Evolutionary conservation across 1,140 invertebrate species (phyloP).

Genomic region (Papilio xuthus): DNA sequence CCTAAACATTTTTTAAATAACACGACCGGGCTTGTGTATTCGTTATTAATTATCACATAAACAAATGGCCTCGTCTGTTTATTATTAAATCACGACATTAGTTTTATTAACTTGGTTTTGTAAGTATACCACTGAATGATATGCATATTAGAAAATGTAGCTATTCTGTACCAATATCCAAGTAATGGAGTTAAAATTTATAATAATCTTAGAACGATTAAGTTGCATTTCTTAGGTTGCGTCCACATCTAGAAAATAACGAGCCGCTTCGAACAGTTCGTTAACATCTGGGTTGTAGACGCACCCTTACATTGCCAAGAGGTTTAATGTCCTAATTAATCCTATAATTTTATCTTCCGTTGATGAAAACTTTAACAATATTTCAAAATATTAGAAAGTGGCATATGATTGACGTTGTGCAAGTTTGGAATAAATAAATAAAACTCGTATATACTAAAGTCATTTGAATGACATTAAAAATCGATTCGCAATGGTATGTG

Average conservation of each 20-base stretch:
- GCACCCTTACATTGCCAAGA: not conserved
- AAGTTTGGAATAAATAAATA: not conserved
- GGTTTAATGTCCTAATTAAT: not conserved
- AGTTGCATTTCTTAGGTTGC: not conserved
- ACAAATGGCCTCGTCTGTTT: conserved; percentile 34
- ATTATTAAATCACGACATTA: conserved; percentile 36
- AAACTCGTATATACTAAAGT: not conserved
- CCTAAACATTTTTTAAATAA: conserved; percentile 36
- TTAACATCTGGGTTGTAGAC: too few relatives aligned
- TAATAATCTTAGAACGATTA: not conserved
- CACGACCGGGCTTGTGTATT: not conserved
- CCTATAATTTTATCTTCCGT: not conserved
- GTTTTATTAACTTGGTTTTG: not conserved
- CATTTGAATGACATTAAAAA: conserved; percentile 25
- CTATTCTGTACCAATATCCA: not conserved
- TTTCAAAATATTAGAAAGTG: not conserved
- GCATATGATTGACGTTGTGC: not conserved
- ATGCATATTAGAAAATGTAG: not conserved
- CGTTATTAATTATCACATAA: conserved; percentile 33
- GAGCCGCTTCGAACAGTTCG: not conserved
- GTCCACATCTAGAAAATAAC: not conserved
- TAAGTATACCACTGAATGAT: not conserved
- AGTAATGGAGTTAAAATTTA: not conserved
- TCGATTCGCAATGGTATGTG: conserved; percentile 21
- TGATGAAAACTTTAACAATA: not conserved